Evolutionary conservation across 2,113 vertebrate genomes (phyloP), one percentile per base, ranked within the genome.

Genomic region (Chascanopsetta lugubris): DNA sequence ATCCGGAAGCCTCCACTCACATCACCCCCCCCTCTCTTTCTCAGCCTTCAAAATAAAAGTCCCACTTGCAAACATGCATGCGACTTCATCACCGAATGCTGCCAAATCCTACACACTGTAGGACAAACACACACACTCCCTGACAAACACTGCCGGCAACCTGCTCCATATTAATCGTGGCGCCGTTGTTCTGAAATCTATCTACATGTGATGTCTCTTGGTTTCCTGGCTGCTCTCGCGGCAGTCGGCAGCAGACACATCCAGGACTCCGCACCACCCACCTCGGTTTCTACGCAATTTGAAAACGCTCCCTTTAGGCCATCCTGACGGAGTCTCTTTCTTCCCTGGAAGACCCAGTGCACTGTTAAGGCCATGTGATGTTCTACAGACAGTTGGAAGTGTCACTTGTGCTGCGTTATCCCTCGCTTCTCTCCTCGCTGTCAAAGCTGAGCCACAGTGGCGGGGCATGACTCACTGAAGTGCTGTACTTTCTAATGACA

Each of bases 401-500:
- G 86, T 83, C 79, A 83, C 81, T 79, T 58, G 81, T 48, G 83
- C 80, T 72, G 72, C 62, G 54, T 73, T 77, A 77, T 79, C 80
- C 78, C 58, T 71, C 79, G 71, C 72, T 61, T 71, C 79, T 74
- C 72, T 78, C 75, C 54, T 75, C 72, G 66, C 83, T 79, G 86
- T 87, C 75, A 77, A 51, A 81, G 80, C 75, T 64, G 62, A 89
- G 72, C 72, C 77, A 60, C 84, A 62, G 79, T 70, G 75, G 84
- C 73, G 70, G 82, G n/a, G 75, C 87, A 65, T 87, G 87, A 88
- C 80, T 90, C 87, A 88, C 83, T 73, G 82, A 72, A 83, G 64
- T 47, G 85, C 85, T 73, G 80, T 86, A 86, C 83, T 85, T 86
- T 81, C 80, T 86, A 87, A 87, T 76, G 85, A 89, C 88, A 88